Evolutionary conservation across 2,113 vertebrate genomes (phyloP), one percentile per base, ranked within the genome.

Genomic region (Murina feae): DNA sequence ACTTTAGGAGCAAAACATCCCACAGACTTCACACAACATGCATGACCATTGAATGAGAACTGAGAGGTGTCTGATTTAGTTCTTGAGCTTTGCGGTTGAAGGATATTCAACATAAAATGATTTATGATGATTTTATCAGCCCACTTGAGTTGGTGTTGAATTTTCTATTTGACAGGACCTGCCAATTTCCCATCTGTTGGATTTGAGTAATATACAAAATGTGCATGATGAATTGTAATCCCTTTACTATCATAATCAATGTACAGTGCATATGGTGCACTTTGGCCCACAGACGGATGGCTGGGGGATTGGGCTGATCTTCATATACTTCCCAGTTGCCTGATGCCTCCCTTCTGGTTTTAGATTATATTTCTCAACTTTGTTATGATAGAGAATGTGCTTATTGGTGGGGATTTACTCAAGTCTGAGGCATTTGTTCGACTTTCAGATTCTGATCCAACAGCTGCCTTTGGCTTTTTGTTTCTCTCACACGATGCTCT

Each of bases 151-250:
- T 97, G 97, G 97, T 97, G 97, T 95, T 96, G 97, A 97, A 97
- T 98, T 98, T 96, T 97, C 93, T 97, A 93, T 98, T 97, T 98
- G 91, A 95, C 69, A 65, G 91, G 93, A 97, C 83, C 94, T 98
- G 97, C 97, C 97, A 98, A 98, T 97, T 98, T 98, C 92, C 97
- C 98, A 98, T 98, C 98, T 98, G 98, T 96, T 98, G 93, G 97
- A 95, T 97, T 95, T 97, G 96, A 98, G 97, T 98, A 97, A 97
- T 97, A 98, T 96, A 97, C 95, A 96, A 96, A 97, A 96, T 95
- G 96, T 95, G 97, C 96, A 95, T 75, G 78, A 96, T 95, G 90
- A 95, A 90, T 96, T 96, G 76, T 97, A 97, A 98, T 97, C 97
- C 95, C 92, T 98, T 98, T 97, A 87, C 96, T 97, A 87, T 93